Evolutionary conservation across 2,113 vertebrate species (phyloP).

Genomic region (Seriola rivoliana): DNA sequence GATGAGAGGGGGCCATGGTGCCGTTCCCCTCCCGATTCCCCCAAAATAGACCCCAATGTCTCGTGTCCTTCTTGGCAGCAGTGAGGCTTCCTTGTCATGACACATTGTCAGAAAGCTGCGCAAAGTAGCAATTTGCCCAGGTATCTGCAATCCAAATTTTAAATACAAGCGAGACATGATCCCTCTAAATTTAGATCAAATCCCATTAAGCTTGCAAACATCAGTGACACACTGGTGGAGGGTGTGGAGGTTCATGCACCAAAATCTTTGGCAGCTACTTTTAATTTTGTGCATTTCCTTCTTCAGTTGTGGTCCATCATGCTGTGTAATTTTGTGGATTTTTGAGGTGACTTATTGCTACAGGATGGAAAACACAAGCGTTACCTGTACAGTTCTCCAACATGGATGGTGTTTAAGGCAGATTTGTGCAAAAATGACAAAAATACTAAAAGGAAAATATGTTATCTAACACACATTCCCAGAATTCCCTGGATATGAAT

Average conservation of each 20-base stretch:
- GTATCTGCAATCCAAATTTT: slow-evolving; percentile 74
- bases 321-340: slow-evolving; percentile 2
- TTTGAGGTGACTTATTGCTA: background rate
- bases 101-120: slow-evolving; percentile 76
- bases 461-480: background rate
- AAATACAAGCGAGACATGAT: slow-evolving; percentile 75
- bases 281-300: slow-evolving; percentile 21
- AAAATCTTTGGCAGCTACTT: slow-evolving; percentile 27
- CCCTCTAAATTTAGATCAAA: slow-evolving; percentile 84
- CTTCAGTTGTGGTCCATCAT: slow-evolving; percentile 5
- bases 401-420: background rate
- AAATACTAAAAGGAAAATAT: background rate
- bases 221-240: slow-evolving; percentile 62
- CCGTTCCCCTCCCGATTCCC: slow-evolving; percentile 67
- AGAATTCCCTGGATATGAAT: background rate
- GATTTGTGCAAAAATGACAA: background rate
- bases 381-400: background rate
- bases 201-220: slow-evolving; percentile 80
- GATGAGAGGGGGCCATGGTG: slow-evolving; percentile 66
- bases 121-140: slow-evolving; percentile 83
- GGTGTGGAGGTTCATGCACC: slow-evolving; percentile 53
- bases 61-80: slow-evolving; percentile 64
- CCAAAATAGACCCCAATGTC: slow-evolving; percentile 78
- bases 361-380: background rate
- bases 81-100: slow-evolving; percentile 81